Base-by-base conservation (phyloP, 2,113 vertebrate genomes). In the Apaloderma vittatum region DNA sequence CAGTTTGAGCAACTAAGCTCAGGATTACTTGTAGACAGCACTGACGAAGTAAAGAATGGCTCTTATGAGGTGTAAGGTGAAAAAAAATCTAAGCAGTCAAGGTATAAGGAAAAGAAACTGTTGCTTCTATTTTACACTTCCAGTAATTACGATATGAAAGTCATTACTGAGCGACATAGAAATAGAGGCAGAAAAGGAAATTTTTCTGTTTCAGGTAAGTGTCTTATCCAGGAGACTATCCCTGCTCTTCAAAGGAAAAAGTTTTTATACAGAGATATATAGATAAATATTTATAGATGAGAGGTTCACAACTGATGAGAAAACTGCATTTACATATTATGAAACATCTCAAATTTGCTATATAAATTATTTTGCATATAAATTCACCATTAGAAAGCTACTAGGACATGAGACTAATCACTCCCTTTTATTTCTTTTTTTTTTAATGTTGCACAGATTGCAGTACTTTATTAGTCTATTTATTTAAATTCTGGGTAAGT, bases 391-490 rank as follows among this genome's bases (percentile, higher is more conserved):
- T 9, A 82, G 10, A 85, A 3, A 67, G 51, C 24, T 77, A 67
- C 34, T 40, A 59, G 7, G 6, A 68, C 26, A 37, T 8, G 13
- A 58, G 88, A 81, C 37, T 1, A 59, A 5, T 34, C 32, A 11
- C 19, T 67, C 6, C 1, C 14, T 40, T 57, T 43, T 16, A 32
- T 61, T 66, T 70, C 3, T 34, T 54, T 43, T 68, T 26, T 45
- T 79, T 73, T 15, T 13, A 67, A 30, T 58, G 17, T n/a, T 63
- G 9, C 8, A 67, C 0, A 0, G 6, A 51, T 34, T 6, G 2
- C 8, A 51, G 34, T 46, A n/a, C 12, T 15, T 27, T 71, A 15
- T 17, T 78, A 23, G 55, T 63, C 67, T 79, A 15, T 36, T 63
- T 72, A 19, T 70, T 94, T 86, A 61, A 6, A 21, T 62, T 77